These are phyloP conservation scores for Esperia sulphurella DNA, from an alignment of 2,888 invertebrate genomes.

Conservation along the genomic window DNA sequence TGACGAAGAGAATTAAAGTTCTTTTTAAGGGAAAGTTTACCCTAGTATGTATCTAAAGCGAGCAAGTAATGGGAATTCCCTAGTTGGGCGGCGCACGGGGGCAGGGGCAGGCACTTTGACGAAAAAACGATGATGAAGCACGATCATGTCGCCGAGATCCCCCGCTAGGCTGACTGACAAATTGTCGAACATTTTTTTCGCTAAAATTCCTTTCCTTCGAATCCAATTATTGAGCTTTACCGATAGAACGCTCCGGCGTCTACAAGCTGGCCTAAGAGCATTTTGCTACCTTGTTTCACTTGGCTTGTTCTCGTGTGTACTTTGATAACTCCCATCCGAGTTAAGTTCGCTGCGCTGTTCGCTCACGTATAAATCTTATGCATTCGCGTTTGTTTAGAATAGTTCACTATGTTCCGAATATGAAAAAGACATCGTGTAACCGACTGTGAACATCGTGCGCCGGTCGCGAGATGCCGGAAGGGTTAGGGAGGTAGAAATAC, in stretches of 20 bases:
- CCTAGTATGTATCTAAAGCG: constrained; percentile 55
- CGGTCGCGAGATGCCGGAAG: constrained; percentile 26
- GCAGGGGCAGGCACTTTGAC: constrained; percentile 50
- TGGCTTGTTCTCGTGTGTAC: constrained; percentile 30
- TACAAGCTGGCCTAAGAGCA: constrained; percentile 32
- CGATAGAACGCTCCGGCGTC: constrained; percentile 43
- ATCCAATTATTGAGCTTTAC: constrained; percentile 64
- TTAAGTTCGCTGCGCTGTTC: constrained; percentile 18
- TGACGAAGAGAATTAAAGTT: constrained; percentile 63
- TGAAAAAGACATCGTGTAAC: constrained; percentile 35
- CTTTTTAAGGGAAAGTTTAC: constrained; percentile 56
- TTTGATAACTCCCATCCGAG: constrained; percentile 26
- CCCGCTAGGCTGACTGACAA: constrained; percentile 62
- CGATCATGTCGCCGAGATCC: constrained; percentile 59
- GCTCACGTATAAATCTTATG: constrained; percentile 30
- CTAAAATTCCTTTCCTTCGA: constrained; percentile 61
- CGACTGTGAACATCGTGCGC: constrained; percentile 36
- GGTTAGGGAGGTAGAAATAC: constrained; percentile 40
- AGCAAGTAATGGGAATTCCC: constrained; percentile 64
- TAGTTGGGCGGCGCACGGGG: constrained; percentile 38
- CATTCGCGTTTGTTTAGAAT: constrained; percentile 31
- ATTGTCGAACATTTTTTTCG: constrained; percentile 67
- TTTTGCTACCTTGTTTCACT: constrained; percentile 44
- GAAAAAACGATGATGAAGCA: constrained; percentile 71
- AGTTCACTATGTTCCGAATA: constrained; percentile 32